Percentiles rank a stretch among this genome's conserved stretches.
Conservation (phyloP, 2,113 vertebrate genomes). For the Saccopteryx bilineata region DNA sequence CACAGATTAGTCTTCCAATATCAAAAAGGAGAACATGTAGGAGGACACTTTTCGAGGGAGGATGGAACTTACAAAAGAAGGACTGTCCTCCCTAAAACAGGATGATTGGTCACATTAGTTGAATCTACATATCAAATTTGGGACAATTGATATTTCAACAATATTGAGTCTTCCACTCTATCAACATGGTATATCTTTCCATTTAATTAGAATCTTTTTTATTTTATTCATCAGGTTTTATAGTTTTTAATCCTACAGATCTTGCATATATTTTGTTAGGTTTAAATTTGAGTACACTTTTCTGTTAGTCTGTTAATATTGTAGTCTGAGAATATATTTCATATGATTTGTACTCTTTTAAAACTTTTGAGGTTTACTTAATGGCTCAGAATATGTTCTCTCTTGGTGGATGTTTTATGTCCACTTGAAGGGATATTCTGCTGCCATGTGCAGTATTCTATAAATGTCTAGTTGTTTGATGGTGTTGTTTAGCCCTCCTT, state of each 20-base stretch:
- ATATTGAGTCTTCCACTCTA: too few relatives aligned
- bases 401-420: neutral
- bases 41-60: too few relatives aligned
- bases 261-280: neutral
- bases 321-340: neutral
- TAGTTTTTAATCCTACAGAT: neutral
- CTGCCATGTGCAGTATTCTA: neutral
- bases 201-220: neutral
- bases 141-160: neutral
- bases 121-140: neutral
- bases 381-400: neutral
- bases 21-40: too few relatives aligned
- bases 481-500: neutral
- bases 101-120: neutral
- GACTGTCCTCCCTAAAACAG: too few relatives aligned
- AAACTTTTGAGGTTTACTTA: neutral
- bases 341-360: neutral
- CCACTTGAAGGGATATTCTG: neutral
- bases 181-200: neutral
- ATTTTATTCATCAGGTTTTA: neutral
- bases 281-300: neutral
- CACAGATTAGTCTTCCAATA: too few relatives aligned
- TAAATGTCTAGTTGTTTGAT: neutral
- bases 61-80: too few relatives aligned
- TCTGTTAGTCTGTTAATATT: neutral